A percentile compares a stretch with the other conserved stretches of the same genome.
Evolutionary conservation across 30 jellyfish, hydroid and myxozoan genomes (phyloP).

Genomic region (Nemopilema nomurai): DNA sequence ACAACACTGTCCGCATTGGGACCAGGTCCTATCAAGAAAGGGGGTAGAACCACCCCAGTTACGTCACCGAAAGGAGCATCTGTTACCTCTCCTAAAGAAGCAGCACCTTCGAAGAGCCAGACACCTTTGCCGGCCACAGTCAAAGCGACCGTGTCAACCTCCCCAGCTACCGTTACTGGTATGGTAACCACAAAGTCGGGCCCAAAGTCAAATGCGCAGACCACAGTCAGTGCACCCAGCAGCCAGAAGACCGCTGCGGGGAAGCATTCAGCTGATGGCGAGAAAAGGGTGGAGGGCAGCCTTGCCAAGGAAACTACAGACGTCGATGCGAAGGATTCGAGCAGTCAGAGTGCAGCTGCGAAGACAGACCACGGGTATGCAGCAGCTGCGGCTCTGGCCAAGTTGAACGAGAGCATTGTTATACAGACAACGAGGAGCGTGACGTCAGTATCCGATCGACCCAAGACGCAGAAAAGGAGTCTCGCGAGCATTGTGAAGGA

Average conservation of each 20-base stretch:
- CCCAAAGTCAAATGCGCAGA: not conserved
- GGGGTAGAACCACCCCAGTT: conserved; percentile 26
- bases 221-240: not conserved
- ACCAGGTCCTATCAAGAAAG: conserved; percentile 43
- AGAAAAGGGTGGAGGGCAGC: not conserved
- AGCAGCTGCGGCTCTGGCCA: conserved; percentile 50
- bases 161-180: conserved; percentile 24
- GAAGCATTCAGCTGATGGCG: not conserved
- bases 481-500: conserved; percentile 63
- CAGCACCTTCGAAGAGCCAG: not conserved
- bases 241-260: not conserved
- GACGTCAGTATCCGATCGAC: conserved; percentile 54
- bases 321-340: not conserved
- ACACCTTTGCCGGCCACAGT: not conserved
- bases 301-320: not conserved
- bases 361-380: conserved; percentile 3
- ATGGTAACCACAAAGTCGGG: conserved; percentile 3
- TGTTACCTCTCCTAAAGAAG: conserved; percentile 32
- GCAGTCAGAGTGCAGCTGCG: not conserved
- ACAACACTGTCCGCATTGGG: conserved; percentile 54
- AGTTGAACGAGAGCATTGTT: conserved; percentile 57
- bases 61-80: conserved; percentile 26
- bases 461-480: conserved; percentile 55
- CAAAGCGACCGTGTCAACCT: not conserved
- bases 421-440: conserved; percentile 57